Evolutionary conservation across 2,113 vertebrate genomes (phyloP).

Genomic region (Muntiacus muntjak): DNA sequence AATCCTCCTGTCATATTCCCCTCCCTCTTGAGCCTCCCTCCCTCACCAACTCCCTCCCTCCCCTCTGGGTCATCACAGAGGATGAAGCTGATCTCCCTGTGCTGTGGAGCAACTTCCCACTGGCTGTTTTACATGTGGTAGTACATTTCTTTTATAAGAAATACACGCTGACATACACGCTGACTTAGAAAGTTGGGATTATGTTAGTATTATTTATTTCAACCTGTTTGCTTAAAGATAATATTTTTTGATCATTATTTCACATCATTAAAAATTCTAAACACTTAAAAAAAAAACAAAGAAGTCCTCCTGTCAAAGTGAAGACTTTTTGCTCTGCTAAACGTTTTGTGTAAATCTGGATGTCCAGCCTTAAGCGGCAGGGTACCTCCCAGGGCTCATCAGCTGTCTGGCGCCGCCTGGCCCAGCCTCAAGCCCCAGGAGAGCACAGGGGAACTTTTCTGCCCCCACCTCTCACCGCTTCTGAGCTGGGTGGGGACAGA

Average conservation of each 20-base stretch:
- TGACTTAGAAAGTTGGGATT: background rate
- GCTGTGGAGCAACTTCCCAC: background rate
- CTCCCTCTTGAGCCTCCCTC: background rate
- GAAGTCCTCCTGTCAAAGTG: background rate
- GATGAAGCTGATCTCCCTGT: background rate
- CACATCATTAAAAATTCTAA: background rate
- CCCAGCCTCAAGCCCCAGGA: background rate
- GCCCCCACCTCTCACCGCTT: background rate
- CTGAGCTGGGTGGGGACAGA: background rate
- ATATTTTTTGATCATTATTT: background rate
- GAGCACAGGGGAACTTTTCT: background rate
- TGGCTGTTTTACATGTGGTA: background rate
- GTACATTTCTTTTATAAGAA: background rate
- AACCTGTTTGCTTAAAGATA: background rate
- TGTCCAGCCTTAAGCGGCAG: background rate
- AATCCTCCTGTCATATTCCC: background rate
- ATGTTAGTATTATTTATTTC: background rate
- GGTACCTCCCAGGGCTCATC: fast-evolving
- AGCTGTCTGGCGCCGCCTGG: background rate
- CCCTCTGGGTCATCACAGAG: background rate
- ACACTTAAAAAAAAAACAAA: background rate
- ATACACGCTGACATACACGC: background rate
- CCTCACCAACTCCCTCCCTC: background rate
- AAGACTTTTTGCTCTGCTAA: background rate
- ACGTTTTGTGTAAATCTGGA: background rate